Base-by-base conservation (phyloP, 2,888 invertebrate genomes). In the Callyntrura guangdongensis region DNA sequence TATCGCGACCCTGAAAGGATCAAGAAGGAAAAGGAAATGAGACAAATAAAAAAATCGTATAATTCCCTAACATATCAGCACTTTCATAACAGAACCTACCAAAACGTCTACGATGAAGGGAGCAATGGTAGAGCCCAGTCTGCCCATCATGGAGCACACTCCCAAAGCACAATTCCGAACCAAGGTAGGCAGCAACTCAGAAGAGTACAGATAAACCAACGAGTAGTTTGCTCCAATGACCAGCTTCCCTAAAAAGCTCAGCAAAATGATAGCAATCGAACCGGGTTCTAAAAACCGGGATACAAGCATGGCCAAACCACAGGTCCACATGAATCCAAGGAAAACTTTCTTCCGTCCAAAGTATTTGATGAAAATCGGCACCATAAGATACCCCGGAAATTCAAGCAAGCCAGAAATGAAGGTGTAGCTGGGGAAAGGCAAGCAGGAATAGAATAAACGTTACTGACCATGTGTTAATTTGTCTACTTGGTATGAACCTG, bases 71-170 rank as follows among this genome's bases (percentile, higher is more conserved):
- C n/a, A n/a, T n/a, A n/a, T n/a, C 36, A 4, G 2, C 36, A 20
- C 61, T 61, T 17, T 61, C 27, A 14, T n/a, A 14, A 36, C 12
- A 3, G 11, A 84, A 59, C 82, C 64, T 69, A 91, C 91, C 47
- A 91, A 14, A 49, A 90, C 11, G 47, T 91, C 90, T 17, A 90
- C 90, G 27, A 91, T 91, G n/a, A 87, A 69, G 0, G 91, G 91
- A 0, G 89, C 83, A 14, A 90, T 64, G 14, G 86, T 90, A 0
- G 89, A 86, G 0, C 91, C 91, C 1, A 83, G 17, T 20, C 87
- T 17, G 0, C 84, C 91, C 69, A 91, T 56, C 91, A 91, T 91
- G 0, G 90, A 83, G 14, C 67, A 64, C 2, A 87, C 82, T 45
- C 91, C 91, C 6, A 91, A 11, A 2, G 77, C 86, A 53, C 67